Conservation (phyloP, 2,888 invertebrate genomes). For the Lingula anatina region DNA sequence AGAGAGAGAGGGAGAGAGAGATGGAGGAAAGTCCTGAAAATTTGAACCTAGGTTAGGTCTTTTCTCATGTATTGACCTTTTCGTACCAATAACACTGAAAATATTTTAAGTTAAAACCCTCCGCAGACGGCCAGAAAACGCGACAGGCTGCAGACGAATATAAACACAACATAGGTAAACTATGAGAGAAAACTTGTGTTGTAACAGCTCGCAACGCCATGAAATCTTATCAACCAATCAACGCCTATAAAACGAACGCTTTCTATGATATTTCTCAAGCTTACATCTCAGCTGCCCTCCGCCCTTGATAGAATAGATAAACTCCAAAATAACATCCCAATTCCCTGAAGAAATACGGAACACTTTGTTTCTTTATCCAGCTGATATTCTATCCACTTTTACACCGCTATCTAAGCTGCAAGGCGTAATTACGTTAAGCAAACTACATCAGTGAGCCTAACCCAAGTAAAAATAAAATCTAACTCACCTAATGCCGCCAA, state of each 20-base stretch:
- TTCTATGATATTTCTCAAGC: too few species aligned
- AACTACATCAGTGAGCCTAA: neutral
- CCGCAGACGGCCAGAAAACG: neutral
- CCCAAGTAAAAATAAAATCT: neutral
- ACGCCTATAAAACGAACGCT: too few species aligned
- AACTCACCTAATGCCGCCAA: constrained; percentile 37
- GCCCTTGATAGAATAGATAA: too few species aligned
- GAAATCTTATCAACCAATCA: too few species aligned
- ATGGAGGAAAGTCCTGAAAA: neutral
- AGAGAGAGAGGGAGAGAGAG: neutral
- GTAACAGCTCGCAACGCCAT: too few species aligned
- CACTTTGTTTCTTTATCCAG: too few species aligned
- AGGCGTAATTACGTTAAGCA: neutral
- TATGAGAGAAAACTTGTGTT: too few species aligned
- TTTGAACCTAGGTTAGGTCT: neutral
- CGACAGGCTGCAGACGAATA: neutral
- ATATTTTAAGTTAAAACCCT: neutral
- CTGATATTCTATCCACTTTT: too few species aligned
- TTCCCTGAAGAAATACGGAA: too few species aligned
- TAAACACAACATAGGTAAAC: neutral
- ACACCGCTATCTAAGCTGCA: too few species aligned
- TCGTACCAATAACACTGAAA: neutral
- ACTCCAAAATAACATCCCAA: too few species aligned
- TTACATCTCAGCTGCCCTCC: too few species aligned
- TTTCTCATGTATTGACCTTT: neutral